phyloP scores from a whole-genome alignment of 2,888 invertebrate species.

The Agonopterix arenella region DNA sequence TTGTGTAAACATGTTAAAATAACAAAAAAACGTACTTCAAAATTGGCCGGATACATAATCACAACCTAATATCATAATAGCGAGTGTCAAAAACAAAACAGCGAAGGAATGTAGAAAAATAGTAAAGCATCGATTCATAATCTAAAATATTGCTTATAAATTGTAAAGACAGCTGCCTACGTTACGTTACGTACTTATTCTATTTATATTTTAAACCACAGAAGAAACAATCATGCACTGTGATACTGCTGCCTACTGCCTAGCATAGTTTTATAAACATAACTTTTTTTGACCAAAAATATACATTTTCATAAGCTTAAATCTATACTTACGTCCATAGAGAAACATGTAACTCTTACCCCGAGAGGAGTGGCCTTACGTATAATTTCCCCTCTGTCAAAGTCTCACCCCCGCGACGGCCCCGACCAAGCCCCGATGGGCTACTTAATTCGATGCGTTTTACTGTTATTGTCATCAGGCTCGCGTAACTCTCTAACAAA shows the following conservation, averaged over 20 bases:
- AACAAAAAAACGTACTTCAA: conserved; percentile 11
- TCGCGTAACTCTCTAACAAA: no score
- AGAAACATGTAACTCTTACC: no score
- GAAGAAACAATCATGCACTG: no score
- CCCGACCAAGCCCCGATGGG: no score
- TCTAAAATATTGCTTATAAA: conserved; percentile 11
- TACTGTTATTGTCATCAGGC: no score
- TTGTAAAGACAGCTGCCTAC: conserved; percentile 1
- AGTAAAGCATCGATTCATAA: conserved; percentile 7
- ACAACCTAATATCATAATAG: conserved; percentile 35
- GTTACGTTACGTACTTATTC: not conserved
- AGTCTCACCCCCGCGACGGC: no score
- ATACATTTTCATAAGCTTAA: not conserved
- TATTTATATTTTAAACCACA: not conserved
- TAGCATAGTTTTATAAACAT: not conserved
- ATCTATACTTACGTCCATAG: no score
- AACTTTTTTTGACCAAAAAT: not conserved
- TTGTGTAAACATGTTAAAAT: conserved; percentile 4
- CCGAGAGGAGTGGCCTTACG: no score
- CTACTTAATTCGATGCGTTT: no score
- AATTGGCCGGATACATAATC: conserved; percentile 42
- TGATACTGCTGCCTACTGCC: no score
- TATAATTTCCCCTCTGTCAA: no score
- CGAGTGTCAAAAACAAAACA: conserved; percentile 15
- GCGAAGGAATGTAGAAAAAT: conserved; percentile 14